Conservation (phyloP, 1,140 invertebrate species). For the Pachypeltis micranthus region DNA sequence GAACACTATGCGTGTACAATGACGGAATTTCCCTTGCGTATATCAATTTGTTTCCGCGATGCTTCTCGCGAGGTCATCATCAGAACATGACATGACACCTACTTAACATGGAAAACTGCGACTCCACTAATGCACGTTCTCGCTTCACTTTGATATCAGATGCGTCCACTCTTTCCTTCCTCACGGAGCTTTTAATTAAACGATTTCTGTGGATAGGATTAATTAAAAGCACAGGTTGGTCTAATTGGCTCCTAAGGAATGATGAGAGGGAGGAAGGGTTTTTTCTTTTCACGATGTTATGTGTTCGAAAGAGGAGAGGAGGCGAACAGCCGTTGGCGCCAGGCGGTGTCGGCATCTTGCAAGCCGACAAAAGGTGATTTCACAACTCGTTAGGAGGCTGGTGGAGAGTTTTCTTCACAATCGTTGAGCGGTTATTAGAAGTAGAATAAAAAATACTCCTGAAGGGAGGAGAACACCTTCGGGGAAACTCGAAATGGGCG, state of each 20-base stretch:
- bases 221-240: slow-evolving; percentile 2
- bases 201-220: neutral
- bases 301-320: neutral
- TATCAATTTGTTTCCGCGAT: too few species aligned
- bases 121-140: too few species aligned
- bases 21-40: too few species aligned
- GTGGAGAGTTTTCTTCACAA: neutral
- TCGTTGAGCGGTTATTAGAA: slow-evolving; percentile 4
- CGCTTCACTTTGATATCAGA: too few species aligned
- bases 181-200: neutral
- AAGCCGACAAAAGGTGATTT: slow-evolving; percentile 4
- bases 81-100: too few species aligned
- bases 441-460: neutral
- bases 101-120: too few species aligned
- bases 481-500: neutral
- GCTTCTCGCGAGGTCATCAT: too few species aligned
- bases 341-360: neutral
- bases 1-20: too few species aligned
- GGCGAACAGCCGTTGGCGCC: neutral
- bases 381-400: neutral
- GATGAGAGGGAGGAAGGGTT: neutral
- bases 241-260: neutral
- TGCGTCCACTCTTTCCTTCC: too few species aligned
- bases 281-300: neutral
- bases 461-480: neutral